Evolutionary conservation across 2,797 vertebrate genomes (phyloP).

Genomic region (Tokudaia muenninki): DNA sequence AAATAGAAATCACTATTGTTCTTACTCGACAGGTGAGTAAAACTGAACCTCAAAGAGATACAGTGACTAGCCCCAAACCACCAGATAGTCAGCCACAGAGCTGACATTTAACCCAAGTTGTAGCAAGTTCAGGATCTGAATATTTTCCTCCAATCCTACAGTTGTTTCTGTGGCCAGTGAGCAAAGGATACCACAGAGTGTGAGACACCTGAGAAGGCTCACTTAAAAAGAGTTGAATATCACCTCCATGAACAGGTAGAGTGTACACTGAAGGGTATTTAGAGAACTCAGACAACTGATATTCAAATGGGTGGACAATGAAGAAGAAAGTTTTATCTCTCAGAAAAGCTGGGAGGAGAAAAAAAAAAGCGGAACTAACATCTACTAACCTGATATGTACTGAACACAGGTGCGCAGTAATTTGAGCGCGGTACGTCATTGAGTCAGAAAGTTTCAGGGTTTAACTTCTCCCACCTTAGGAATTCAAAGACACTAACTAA

Average conservation of each 20-base stretch:
- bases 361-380: not conserved
- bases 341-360: not conserved
- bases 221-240: not conserved
- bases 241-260: not conserved
- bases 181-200: not conserved
- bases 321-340: constrained; percentile 11
- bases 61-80: not conserved
- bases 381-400: not conserved
- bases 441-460: not conserved
- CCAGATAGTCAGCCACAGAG: not conserved
- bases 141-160: not conserved
- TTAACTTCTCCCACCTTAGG: not conserved
- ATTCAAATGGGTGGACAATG: not conserved
- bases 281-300: constrained; percentile 12
- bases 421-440: not conserved
- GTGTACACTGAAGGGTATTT: not conserved
- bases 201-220: not conserved
- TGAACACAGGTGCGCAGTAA: not conserved
- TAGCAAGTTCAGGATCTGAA: not conserved
- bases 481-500: not conserved
- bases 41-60: not conserved
- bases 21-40: constrained; percentile 10
- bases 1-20: constrained; percentile 38
- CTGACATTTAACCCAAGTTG: not conserved
- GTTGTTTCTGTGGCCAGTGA: not conserved